Conservation (phyloP, 2,113 vertebrate species). For the Bos javanicus region DNA sequence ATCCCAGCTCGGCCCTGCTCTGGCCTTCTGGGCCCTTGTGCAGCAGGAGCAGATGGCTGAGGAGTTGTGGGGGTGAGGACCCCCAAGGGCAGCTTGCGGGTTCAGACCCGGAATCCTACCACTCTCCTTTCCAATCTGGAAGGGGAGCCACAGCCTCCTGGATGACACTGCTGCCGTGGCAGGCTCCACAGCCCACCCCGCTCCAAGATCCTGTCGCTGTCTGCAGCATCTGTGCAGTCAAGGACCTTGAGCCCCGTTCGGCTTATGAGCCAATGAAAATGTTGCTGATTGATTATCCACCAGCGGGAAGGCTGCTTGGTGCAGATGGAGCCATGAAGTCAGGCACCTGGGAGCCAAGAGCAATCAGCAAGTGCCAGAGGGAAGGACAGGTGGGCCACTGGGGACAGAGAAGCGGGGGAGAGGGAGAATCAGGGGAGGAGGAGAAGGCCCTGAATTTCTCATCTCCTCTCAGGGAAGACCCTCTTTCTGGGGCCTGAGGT, state of each 20-base stretch:
- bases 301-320: slow-evolving; percentile 55
- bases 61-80: background rate
- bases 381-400: slow-evolving; percentile 34
- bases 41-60: background rate
- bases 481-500: background rate
- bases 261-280: background rate
- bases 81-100: background rate
- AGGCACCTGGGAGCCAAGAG: slow-evolving; percentile 40
- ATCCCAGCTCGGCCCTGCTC: background rate
- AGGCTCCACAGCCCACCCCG: background rate
- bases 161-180: background rate
- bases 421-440: background rate
- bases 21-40: background rate
- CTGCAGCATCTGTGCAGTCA: background rate
- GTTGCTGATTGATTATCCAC: slow-evolving; percentile 50
- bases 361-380: slow-evolving; percentile 3
- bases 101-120: background rate
- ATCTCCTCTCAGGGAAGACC: background rate
- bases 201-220: background rate
- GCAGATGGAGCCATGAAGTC: slow-evolving; percentile 54
- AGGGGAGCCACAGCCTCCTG: background rate
- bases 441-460: background rate
- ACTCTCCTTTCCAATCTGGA: background rate
- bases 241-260: slow-evolving; percentile 14
- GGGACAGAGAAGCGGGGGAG: background rate